Conservation (phyloP, 2,113 vertebrate genomes). For the Guaruba guarouba region DNA sequence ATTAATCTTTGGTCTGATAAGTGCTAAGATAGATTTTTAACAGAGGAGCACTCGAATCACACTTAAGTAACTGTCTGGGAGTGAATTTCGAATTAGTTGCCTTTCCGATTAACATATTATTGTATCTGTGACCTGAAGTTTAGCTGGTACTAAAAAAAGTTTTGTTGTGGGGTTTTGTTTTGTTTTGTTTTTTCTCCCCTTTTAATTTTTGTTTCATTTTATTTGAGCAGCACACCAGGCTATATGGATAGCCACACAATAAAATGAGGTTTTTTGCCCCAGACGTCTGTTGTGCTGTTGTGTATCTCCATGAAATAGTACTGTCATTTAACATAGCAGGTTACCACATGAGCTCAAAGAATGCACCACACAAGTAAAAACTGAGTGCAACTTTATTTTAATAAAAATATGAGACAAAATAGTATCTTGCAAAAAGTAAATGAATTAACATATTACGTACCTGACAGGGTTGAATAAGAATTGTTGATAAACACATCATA, state of each 20-base stretch:
- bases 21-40: not conserved
- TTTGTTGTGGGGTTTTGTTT: not conserved
- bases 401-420: not conserved
- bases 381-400: not conserved
- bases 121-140: not conserved
- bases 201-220: not conserved
- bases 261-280: constrained; percentile 12
- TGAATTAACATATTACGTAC: not conserved
- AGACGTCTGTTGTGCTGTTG: not conserved
- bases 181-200: not conserved
- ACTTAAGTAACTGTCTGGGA: not conserved
- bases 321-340: not conserved
- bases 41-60: not conserved
- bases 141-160: not conserved
- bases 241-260: not conserved
- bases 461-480: not conserved
- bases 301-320: not conserved
- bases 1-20: not conserved
- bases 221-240: not conserved
- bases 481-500: not conserved
- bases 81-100: not conserved
- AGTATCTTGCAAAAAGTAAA: not conserved
- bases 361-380: not conserved
- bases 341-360: not conserved
- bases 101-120: not conserved